These are phyloP conservation scores for Stenopsyche tienmushanensis DNA, from an alignment of 1,140 invertebrate genomes.

Conservation along the genomic window DNA sequence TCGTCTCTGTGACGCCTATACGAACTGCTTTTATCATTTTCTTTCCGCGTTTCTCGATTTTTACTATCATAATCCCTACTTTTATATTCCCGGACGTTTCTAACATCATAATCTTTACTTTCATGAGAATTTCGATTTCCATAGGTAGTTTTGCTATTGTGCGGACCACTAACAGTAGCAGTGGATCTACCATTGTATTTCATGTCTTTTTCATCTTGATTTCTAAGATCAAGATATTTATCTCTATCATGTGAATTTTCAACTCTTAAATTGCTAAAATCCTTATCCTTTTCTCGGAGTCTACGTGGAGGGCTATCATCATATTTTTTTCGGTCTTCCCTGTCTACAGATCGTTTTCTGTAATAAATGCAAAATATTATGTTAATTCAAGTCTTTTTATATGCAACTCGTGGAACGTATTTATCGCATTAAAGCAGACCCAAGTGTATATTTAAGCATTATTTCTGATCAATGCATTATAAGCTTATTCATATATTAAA, in stretches of 20 bases:
- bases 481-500: not conserved
- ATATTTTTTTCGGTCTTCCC: slow-evolving; percentile 24
- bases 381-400: too few species aligned
- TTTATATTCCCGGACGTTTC: not conserved
- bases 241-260: slow-evolving; percentile 6
- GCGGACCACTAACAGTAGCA: not conserved
- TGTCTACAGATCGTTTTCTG: slow-evolving; percentile 27
- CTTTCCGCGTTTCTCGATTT: not conserved
- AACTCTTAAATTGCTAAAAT: not conserved
- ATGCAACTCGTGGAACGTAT: too few species aligned
- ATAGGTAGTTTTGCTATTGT: slow-evolving; percentile 6
- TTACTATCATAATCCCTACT: slow-evolving; percentile 6
- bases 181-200: slow-evolving; percentile 3
- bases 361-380: slow-evolving; percentile 3
- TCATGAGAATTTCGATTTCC: slow-evolving; percentile 3
- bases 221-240: not conserved
- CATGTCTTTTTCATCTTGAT: slow-evolving; percentile 1
- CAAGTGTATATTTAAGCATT: too few species aligned
- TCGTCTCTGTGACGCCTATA: not conserved
- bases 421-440: too few species aligned
- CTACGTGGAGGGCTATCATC: slow-evolving; percentile 26
- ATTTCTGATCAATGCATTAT: not conserved
- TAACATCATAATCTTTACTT: slow-evolving; percentile 14
- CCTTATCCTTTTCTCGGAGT: slow-evolving; percentile 6
- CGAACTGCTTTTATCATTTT: slow-evolving; percentile 1